phyloP scores from a whole-genome alignment of 2,888 invertebrate genomes.

The Emmelina monodactyla region DNA sequence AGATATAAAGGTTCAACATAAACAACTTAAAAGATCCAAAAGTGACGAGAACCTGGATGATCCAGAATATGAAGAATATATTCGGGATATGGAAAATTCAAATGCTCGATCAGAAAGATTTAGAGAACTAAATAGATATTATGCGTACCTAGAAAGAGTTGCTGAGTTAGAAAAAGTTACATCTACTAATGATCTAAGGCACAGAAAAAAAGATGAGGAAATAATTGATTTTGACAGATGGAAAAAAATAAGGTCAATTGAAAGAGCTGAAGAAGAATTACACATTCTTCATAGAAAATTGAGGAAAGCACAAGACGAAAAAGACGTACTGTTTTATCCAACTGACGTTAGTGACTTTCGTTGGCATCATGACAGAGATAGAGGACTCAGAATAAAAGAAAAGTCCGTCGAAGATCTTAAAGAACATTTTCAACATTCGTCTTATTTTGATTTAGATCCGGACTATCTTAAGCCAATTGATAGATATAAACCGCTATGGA shows the following conservation, averaged over 20 bases:
- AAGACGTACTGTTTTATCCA: constrained; percentile 83
- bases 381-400: constrained; percentile 81
- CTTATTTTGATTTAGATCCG: constrained; percentile 55
- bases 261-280: constrained; percentile 84
- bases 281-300: constrained; percentile 78
- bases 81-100: constrained; percentile 70
- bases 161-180: constrained; percentile 82
- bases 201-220: constrained; percentile 78
- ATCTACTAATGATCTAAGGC: constrained; percentile 72
- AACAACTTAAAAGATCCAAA: constrained; percentile 27
- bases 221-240: constrained; percentile 88
- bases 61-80: constrained; percentile 73
- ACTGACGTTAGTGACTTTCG: constrained; percentile 75
- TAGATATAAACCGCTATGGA: constrained; percentile 82
- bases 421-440: constrained; percentile 74
- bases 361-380: constrained; percentile 80
- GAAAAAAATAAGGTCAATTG: constrained; percentile 80
- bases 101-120: constrained; percentile 80
- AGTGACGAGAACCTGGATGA: constrained; percentile 51
- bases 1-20: constrained; percentile 35
- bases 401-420: constrained; percentile 88
- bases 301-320: constrained; percentile 79
- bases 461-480: constrained; percentile 65
- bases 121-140: constrained; percentile 84
- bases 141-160: constrained; percentile 83